These are phyloP conservation scores for Synergus gifuensis DNA, from an alignment of 2,888 invertebrate species.

Conservation along the genomic window DNA sequence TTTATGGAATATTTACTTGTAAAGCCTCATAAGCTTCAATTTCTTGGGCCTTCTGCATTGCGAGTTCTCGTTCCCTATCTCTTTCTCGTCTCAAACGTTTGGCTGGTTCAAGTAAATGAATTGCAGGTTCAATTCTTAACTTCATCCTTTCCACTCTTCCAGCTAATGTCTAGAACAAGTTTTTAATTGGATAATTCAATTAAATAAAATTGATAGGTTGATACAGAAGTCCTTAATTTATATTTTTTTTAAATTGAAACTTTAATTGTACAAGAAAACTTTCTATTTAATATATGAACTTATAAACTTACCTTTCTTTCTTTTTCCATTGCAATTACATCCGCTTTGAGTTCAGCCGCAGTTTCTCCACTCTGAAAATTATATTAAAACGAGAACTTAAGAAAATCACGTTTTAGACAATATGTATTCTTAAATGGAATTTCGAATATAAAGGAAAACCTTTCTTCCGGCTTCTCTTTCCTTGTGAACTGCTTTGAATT, in stretches of 20 bases:
- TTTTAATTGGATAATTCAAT: slow-evolving; percentile 4
- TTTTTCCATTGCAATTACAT: slow-evolving; percentile 91
- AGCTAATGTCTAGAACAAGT: slow-evolving; percentile 59
- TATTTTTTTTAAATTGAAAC: too few species aligned
- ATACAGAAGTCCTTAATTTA: neutral
- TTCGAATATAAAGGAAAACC: slow-evolving; percentile 52
- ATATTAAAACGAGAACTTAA: neutral
- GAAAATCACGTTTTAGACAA: neutral
- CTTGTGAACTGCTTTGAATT: slow-evolving; percentile 89
- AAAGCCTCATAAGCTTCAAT: slow-evolving; percentile 68
- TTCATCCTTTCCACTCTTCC: slow-evolving; percentile 70
- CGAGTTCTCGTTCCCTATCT: slow-evolving; percentile 81
- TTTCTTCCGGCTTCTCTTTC: slow-evolving; percentile 80
- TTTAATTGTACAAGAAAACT: too few species aligned
- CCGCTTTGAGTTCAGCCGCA: slow-evolving; percentile 89
- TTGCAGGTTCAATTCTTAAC: slow-evolving; percentile 63
- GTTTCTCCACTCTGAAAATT: slow-evolving; percentile 81
- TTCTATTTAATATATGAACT: too few species aligned
- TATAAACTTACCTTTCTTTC: slow-evolving; percentile 79
- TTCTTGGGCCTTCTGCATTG: slow-evolving; percentile 81
- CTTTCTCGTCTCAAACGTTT: slow-evolving; percentile 80
- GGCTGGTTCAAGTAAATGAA: slow-evolving; percentile 70
- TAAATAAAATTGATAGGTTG: neutral
- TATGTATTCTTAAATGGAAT: neutral
- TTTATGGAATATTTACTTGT: slow-evolving; percentile 65